phyloP scores from a whole-genome alignment of 2,888 invertebrate species.

The Tanaodytes sp. region DNA sequence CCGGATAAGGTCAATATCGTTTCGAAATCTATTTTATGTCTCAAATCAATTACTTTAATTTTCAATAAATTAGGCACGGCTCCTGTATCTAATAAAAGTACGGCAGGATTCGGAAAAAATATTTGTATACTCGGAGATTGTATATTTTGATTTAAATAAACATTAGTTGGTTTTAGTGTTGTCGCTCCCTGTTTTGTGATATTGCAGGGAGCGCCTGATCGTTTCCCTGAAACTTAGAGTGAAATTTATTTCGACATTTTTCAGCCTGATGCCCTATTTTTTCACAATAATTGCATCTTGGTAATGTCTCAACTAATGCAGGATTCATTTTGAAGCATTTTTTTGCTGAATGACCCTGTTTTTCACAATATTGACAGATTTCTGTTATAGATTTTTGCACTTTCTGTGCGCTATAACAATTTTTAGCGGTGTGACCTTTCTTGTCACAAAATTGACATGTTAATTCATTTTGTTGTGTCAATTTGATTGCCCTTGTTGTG shows the following conservation, averaged over 20 bases:
- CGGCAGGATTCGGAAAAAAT: too few relatives aligned
- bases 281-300: constrained; percentile 1
- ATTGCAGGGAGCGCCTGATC: not conserved
- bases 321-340: constrained; percentile 19
- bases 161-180: not conserved
- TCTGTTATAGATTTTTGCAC: not conserved
- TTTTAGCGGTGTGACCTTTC: constrained; percentile 1
- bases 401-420: too few relatives aligned
- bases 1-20: too few relatives aligned
- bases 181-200: not conserved
- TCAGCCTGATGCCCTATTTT: not conserved
- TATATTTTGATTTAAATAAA: too few relatives aligned
- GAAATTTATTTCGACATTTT: not conserved
- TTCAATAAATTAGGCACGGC: too few relatives aligned
- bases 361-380: not conserved
- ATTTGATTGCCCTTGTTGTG: too few relatives aligned
- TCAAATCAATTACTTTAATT: too few relatives aligned
- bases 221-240: not conserved
- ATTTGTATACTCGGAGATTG: too few relatives aligned
- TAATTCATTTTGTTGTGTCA: too few relatives aligned
- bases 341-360: not conserved
- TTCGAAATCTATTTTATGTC: too few relatives aligned
- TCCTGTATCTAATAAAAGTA: too few relatives aligned
- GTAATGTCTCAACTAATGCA: not conserved
- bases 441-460: constrained; percentile 2